Percentiles rank a stretch among this genome's conserved stretches.
Conservation (phyloP, 2,113 vertebrate species). For the Erinaceus europaeus region DNA sequence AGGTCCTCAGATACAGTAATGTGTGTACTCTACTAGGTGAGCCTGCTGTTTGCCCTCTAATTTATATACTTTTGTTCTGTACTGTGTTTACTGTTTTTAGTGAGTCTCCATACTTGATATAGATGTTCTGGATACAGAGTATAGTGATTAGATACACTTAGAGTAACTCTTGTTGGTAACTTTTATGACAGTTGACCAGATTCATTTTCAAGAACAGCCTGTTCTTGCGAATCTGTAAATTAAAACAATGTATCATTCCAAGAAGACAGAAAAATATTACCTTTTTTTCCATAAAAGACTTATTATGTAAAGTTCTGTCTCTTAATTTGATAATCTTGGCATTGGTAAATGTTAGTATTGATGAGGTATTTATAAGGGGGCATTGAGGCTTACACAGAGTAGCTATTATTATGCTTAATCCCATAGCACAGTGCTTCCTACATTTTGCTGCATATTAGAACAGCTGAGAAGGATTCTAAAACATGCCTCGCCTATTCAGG, state of each 20-base stretch:
- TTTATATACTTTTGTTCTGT: neutral
- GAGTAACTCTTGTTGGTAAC: neutral
- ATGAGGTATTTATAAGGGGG: neutral
- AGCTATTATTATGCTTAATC: neutral
- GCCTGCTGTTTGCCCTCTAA: neutral
- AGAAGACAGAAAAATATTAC: neutral
- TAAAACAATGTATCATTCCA: constrained; percentile 21
- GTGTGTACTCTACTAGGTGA: too few species aligned
- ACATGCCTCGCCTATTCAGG: too few species aligned
- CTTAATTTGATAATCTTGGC: neutral
- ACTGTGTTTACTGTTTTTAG: neutral
- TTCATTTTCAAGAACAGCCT: neutral
- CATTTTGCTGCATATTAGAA: neutral
- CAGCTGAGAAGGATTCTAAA: neutral
- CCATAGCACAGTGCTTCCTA: neutral
- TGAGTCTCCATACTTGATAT: neutral
- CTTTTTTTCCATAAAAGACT: neutral
- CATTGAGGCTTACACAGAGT: neutral
- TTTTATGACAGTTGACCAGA: neutral
- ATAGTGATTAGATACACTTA: neutral
- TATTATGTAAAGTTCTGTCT: neutral
- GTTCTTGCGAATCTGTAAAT: neutral
- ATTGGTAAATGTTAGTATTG: neutral
- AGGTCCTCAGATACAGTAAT: too few species aligned
- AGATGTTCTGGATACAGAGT: neutral